Conservation (phyloP, 1,140 invertebrate species). For the Saccostrea echinata region DNA sequence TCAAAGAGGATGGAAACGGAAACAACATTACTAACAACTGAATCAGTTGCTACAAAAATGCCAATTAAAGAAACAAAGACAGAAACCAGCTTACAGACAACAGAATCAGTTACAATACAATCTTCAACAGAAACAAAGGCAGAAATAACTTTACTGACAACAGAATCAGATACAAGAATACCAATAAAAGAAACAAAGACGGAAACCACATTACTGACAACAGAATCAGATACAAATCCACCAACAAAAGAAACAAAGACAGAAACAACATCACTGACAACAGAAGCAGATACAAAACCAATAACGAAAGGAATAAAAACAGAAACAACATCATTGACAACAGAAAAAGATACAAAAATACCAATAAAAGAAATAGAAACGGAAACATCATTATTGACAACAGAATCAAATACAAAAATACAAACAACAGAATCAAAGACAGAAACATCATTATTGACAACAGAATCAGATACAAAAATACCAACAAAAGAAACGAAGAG, state of each 20-base stretch:
- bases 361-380: not conserved
- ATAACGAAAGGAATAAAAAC: not conserved
- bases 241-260: not conserved
- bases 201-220: not conserved
- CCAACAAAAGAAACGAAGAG: not conserved
- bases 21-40: not conserved
- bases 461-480: not conserved
- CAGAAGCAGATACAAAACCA: not conserved
- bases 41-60: not conserved
- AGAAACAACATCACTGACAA: slow-evolving; percentile 27
- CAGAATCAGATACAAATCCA: not conserved
- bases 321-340: too few species aligned
- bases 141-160: not conserved
- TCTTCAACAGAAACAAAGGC: slow-evolving; percentile 36
- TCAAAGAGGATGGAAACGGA: not conserved
- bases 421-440: too few species aligned
- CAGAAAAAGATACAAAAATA: too few species aligned
- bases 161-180: slow-evolving; percentile 36
- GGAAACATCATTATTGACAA: too few species aligned
- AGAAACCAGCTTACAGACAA: not conserved
- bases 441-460: not conserved
- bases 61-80: not conserved
- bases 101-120: not conserved
- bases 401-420: too few species aligned
- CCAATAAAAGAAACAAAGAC: not conserved